A percentile compares a stretch with the other conserved stretches of the same genome.
Evolutionary conservation across 1,140 invertebrate genomes (phyloP).

Genomic region (Drosophila pseudoobscura): DNA sequence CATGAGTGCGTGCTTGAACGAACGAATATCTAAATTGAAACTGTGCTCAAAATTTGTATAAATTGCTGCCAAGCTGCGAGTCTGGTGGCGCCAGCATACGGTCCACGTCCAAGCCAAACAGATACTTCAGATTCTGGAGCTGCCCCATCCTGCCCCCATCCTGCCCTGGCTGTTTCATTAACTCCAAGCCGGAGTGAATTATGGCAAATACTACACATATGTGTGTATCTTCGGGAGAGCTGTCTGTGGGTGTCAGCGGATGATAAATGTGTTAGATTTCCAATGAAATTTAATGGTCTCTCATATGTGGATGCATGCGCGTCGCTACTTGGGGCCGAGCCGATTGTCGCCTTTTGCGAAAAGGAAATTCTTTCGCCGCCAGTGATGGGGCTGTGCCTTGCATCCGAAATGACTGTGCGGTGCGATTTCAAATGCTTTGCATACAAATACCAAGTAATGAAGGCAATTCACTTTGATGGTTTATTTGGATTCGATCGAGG

Average conservation of each 20-base stretch:
- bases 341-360: constrained; percentile 47
- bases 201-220: constrained; percentile 22
- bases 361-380: constrained; percentile 26
- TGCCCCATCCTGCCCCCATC: neutral
- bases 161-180: constrained; percentile 18
- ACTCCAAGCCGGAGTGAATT: constrained; percentile 48
- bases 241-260: constrained; percentile 26
- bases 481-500: constrained; percentile 30
- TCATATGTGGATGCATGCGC: constrained; percentile 9
- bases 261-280: constrained; percentile 80
- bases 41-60: constrained; percentile 71
- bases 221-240: too few relatives aligned
- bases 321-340: constrained; percentile 53
- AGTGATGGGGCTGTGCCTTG: constrained; percentile 18
- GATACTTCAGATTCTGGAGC: constrained; percentile 5
- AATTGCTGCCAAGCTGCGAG: constrained; percentile 46
- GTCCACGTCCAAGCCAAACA: constrained; percentile 13
- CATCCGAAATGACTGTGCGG: constrained; percentile 47
- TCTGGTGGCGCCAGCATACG: constrained; percentile 69
- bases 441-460: constrained; percentile 47
- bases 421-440: constrained; percentile 67
- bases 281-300: constrained; percentile 72
- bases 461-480: constrained; percentile 31
- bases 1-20: constrained; percentile 17
- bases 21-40: constrained; percentile 63